phyloP scores from a whole-genome alignment of 2,797 vertebrate species.

The Premnoplex brunnescens region DNA sequence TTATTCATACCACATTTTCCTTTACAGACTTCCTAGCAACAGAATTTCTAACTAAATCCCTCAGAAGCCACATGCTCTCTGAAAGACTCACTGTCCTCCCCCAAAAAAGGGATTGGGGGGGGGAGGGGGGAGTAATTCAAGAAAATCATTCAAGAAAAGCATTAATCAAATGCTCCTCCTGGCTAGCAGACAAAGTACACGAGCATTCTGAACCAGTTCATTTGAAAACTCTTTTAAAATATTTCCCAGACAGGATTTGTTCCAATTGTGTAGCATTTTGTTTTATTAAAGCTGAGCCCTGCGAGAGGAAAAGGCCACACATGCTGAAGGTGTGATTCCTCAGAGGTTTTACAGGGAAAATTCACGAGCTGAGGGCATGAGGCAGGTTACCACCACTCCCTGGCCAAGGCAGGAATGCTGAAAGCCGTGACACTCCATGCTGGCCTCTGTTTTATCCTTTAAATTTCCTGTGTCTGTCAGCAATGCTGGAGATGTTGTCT shows the following conservation, averaged over 20 bases:
- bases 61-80: not conserved
- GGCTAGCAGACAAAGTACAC: not conserved
- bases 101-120: not conserved
- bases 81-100: not conserved
- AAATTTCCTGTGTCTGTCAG: not conserved
- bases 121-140: not conserved
- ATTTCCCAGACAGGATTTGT: not conserved
- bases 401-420: not conserved
- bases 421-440: not conserved
- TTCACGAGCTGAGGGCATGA: not conserved
- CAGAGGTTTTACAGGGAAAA: not conserved
- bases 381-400: not conserved
- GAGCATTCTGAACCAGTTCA: not conserved
- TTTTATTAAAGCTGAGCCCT: not conserved
- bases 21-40: slow-evolving; percentile 55
- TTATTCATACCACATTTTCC: not conserved
- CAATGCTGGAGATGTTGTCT: not conserved
- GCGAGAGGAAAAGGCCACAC: not conserved
- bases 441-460: not conserved
- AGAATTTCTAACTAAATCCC: not conserved
- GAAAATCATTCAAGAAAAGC: slow-evolving; percentile 3
- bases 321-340: not conserved
- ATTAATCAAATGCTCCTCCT: not conserved
- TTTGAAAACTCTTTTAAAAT: not conserved
- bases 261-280: not conserved